Percentiles rank a stretch among this genome's conserved stretches.
Evolutionary conservation across 1,140 invertebrate genomes (phyloP).

Genomic region (Drosophila paulistorum): DNA sequence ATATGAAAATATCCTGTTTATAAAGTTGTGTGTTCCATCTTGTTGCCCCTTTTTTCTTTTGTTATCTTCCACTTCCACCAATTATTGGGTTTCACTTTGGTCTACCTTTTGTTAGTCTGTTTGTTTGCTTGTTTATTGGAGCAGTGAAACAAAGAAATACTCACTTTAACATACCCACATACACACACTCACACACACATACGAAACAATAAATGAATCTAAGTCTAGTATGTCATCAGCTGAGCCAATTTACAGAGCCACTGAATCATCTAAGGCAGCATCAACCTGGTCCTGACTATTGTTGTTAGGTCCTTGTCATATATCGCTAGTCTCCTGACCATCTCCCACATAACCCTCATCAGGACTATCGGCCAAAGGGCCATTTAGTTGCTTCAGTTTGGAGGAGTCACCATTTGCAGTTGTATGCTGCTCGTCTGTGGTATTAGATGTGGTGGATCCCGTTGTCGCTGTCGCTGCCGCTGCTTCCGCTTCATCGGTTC

Average conservation of each 20-base stretch:
- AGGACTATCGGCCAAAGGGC: conserved; percentile 90
- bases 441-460: conserved; percentile 41
- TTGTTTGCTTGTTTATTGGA: conserved; percentile 29
- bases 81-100: conserved; percentile 59
- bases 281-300: conserved; percentile 36
- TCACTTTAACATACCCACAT: conserved; percentile 18
- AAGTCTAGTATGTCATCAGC: conserved; percentile 56
- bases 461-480: conserved; percentile 76
- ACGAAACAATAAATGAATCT: conserved; percentile 25
- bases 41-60: conserved; percentile 10
- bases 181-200: conserved; percentile 4
- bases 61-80: conserved; percentile 28
- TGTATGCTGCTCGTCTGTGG: conserved; percentile 47
- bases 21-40: conserved; percentile 5
- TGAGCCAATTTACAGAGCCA: conserved; percentile 72
- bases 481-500: conserved; percentile 15
- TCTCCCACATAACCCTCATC: conserved; percentile 95
- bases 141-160: conserved; percentile 26
- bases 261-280: conserved; percentile 78
- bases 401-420: conserved; percentile 58
- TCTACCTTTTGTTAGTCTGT: conserved; percentile 43
- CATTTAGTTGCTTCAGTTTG: conserved; percentile 83
- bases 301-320: conserved; percentile 83
- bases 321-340: conserved; percentile 85
- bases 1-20: not conserved